Percentiles rank a stretch among this genome's conserved stretches.
These are phyloP conservation scores for Entomobrya proxima DNA, from an alignment of 2,888 invertebrate genomes.

Conservation along the genomic window DNA sequence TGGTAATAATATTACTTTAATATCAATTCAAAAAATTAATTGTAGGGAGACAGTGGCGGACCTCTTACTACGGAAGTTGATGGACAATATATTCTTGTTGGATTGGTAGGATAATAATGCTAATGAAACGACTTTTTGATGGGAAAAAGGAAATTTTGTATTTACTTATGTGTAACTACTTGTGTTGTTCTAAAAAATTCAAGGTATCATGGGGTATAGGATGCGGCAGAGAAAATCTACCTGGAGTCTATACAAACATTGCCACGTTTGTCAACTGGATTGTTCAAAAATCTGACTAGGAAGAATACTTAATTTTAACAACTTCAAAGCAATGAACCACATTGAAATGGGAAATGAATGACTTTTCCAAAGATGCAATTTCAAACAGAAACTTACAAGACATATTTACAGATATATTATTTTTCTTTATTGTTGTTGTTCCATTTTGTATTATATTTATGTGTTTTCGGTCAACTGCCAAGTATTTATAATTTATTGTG, in stretches of 20 bases:
- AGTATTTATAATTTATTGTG: constrained; percentile 63
- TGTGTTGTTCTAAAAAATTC: too few relatives aligned
- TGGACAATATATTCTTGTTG: constrained; percentile 90
- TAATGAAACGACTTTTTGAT: not conserved
- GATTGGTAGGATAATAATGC: constrained; percentile 83
- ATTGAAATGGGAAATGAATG: not conserved
- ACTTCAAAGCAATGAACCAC: not conserved
- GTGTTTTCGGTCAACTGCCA: constrained; percentile 49
- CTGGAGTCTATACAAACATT: constrained; percentile 89
- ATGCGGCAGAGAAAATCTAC: constrained; percentile 92
- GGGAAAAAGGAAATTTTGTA: not conserved
- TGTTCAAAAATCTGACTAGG: constrained; percentile 82
- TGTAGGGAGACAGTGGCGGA: constrained; percentile 78
- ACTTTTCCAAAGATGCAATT: constrained; percentile 24
- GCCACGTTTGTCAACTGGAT: constrained; percentile 95
- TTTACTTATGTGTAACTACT: too few relatives aligned
- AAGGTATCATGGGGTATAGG: constrained; percentile 69
- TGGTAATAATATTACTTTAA: too few relatives aligned
- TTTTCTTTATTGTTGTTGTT: constrained; percentile 18
- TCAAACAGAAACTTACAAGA: not conserved
- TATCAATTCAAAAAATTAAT: too few relatives aligned
- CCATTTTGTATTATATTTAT: constrained; percentile 10
- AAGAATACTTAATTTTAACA: not conserved
- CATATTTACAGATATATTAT: not conserved
- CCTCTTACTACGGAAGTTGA: constrained; percentile 91